Evolutionary conservation across 2,888 invertebrate species (phyloP), one percentile per base, ranked within the genome.

Genomic region (Macaria notata): DNA sequence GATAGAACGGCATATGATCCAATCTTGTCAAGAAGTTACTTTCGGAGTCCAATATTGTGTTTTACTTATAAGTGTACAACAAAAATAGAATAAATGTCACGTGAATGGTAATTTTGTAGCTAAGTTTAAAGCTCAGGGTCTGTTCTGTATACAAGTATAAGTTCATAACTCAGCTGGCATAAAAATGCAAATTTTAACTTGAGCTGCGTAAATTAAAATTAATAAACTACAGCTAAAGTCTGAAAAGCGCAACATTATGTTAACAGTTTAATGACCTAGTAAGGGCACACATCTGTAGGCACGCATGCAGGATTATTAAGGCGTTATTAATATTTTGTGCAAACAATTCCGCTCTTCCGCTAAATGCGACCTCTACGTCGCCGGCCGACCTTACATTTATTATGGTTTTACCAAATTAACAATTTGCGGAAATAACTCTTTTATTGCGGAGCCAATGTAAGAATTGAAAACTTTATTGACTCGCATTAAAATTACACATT

Each of bases 271-370:
- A 43, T 50, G 46, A 50, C 49, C 46, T 42, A 42, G 39, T 51
- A 59, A 59, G 54, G 51, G 51, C 54, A 46, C 9, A 9, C 8
- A 41, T 36, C 4, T 36, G 19, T 19, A 19, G 8, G 38, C 8
- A 38, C 38, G 5, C 9, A 4, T 9, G 9, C 41, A n/a, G 4
- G 9, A 4, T 9, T 41, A n/a, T n/a, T 38, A 48, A 39, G 33
- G 36, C 54, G 46, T 59, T 55, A 61, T 58, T 57, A 54, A 62
- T 57, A 59, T 53, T 64, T 61, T 57, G 54, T 53, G 50, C 50
- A 62, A 59, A 69, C 65, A 64, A 62, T 65, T 59, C 51, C 65
- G 65, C 64, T 71, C 72, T 80, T 79, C 80, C 78, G 76, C 67
- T 64, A 63, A 75, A 72, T 19, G 54, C 71, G 70, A 78, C 75